Base-by-base conservation (phyloP, 2,113 vertebrate species). In the Sardina pilchardus region DNA sequence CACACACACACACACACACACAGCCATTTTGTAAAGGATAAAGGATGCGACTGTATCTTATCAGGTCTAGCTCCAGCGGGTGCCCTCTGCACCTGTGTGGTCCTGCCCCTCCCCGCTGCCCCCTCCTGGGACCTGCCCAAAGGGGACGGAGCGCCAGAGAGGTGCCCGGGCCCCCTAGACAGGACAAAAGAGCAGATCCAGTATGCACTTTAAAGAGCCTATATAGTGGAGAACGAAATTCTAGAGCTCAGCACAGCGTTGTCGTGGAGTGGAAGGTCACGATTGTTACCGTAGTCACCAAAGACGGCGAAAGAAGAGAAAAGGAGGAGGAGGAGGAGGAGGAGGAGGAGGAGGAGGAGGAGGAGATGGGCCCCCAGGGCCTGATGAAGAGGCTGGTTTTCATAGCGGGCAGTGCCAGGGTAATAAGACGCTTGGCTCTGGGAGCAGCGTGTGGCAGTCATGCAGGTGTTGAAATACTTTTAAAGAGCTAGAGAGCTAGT, bases 1-100 rank as follows among this genome's bases (percentile, higher is more conserved):
- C 67, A 75, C 26, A 36, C 45, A 75, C 83, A 63, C 81, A 42
- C 82, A 90, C 44, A 81, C 50, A 44, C 81, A 84, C 17, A 81
- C 0, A 30, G 30, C 34, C 10, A 34, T 78, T 78, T 78, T 78
- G 71, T 78, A 36, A 17, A 78, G 30, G 71, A 78, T 78, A 78
- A 78, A 36, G 71, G 71, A 78, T 78, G 71, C 14, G 12, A 34
- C 71, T 78, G 71, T 78, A 78, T 36, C 34, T 78, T 17, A 78
- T 34, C 71, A 78, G 71, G 30, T 14, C 71, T 78, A 36, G 71
- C 26, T 36, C 6, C 14, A 78, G 71, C 16, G 30, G 34, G 34
- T 78, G 71, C 10, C 71, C 71, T 78, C 71, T 16, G 26, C 30
- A 5, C 71, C 71, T 78, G 71, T 78, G 71, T 78, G 71, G 71